Conservation (phyloP, 2,113 vertebrate species). For the Bubo blakistoni region DNA sequence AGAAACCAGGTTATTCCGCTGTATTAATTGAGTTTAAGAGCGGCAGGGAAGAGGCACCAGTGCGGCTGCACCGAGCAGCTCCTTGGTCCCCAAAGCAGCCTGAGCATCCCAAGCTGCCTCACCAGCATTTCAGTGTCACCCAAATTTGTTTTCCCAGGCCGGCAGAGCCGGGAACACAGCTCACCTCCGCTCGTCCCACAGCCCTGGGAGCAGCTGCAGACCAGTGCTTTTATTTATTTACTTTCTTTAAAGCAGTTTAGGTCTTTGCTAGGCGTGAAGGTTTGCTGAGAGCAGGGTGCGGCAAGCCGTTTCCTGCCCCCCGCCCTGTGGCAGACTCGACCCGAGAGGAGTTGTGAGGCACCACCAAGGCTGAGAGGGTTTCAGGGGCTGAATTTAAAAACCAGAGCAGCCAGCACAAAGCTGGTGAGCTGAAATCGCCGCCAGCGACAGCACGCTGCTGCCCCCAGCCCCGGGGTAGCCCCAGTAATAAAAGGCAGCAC, state of each 20-base stretch:
- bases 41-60: not conserved
- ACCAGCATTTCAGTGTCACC: not conserved
- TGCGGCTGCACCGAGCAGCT: rapidly evolving
- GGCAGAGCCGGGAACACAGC: not conserved
- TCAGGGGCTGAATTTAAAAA: not conserved
- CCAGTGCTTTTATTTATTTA: not conserved
- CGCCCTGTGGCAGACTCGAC: not conserved
- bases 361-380: not conserved
- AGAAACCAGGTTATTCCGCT: not conserved
- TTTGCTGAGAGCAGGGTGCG: constrained; percentile 1
- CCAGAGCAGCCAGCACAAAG: not conserved
- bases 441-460: rapidly evolving
- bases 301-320: constrained; percentile 39
- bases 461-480: not conserved
- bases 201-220: not conserved
- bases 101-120: not conserved
- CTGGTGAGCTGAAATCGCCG: not conserved
- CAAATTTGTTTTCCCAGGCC: not conserved
- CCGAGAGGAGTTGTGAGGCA: not conserved
- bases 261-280: not conserved
- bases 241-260: not conserved
- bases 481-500: not conserved
- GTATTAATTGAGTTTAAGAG: not conserved
- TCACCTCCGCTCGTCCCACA: not conserved
- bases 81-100: rapidly evolving